Evolutionary conservation across 2,113 vertebrate genomes (phyloP).

Genomic region (Cyanoderma ruficeps): DNA sequence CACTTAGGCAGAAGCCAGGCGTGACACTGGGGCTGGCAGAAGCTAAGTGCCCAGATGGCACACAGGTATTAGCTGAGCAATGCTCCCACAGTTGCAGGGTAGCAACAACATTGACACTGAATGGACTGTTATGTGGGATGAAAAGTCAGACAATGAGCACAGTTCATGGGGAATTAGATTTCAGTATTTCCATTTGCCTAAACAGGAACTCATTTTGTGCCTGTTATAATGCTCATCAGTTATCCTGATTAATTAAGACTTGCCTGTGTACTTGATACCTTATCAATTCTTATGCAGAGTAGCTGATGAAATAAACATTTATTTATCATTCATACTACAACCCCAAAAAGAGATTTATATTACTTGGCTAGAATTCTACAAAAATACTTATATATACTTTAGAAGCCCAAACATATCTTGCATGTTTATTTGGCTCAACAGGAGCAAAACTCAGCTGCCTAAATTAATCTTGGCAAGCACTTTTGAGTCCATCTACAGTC

Average conservation of each 20-base stretch:
- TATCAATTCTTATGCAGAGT: background rate
- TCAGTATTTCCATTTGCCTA: background rate
- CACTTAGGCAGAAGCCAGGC: background rate
- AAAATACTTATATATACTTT: background rate
- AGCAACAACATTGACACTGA: background rate
- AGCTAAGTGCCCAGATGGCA: background rate
- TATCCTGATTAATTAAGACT: background rate
- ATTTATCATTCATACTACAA: background rate
- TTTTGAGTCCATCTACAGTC: background rate
- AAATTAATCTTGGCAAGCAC: background rate
- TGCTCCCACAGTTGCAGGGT: background rate
- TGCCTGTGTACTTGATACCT: background rate
- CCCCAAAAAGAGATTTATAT: background rate
- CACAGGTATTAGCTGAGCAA: background rate
- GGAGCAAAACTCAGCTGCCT: background rate
- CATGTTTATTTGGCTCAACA: background rate
- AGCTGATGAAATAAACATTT: background rate
- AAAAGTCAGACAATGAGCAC: background rate
- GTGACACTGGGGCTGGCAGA: background rate
- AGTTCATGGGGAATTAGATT: background rate
- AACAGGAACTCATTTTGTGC: background rate
- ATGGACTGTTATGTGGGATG: background rate
- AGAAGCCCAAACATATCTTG: background rate
- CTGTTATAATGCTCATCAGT: background rate
- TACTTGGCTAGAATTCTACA: background rate